A percentile compares a stretch with the other conserved stretches of the same genome.
phyloP scores from a whole-genome alignment of 2,888 invertebrate species.

The Tinea pellionella region DNA sequence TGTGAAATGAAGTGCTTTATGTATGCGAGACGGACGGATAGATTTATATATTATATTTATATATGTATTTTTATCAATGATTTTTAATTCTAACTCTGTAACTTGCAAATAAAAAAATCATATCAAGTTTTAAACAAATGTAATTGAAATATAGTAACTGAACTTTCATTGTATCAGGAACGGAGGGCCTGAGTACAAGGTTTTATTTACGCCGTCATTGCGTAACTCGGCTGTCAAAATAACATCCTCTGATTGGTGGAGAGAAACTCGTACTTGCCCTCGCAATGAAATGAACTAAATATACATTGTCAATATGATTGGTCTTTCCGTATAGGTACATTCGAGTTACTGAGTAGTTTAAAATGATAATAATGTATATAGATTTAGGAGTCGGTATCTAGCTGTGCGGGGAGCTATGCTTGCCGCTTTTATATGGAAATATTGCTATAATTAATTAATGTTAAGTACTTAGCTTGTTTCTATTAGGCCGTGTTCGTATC shows the following conservation, averaged over 20 bases:
- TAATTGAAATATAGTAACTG: too few species aligned
- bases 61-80: neutral
- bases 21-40: neutral
- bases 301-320: too few species aligned
- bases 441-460: slow-evolving; percentile 51
- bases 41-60: neutral
- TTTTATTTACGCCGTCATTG: too few species aligned
- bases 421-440: slow-evolving; percentile 16
- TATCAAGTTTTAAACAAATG: too few species aligned
- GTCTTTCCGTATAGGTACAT: neutral
- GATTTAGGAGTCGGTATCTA: slow-evolving; percentile 3
- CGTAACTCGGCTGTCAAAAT: too few species aligned
- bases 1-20: neutral
- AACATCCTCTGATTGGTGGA: too few species aligned
- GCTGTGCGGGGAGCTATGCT: slow-evolving; percentile 8
- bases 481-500: slow-evolving; percentile 17
- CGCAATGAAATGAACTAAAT: too few species aligned
- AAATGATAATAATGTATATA: slow-evolving; percentile 9
- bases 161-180: too few species aligned
- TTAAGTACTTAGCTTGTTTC: slow-evolving; percentile 61
- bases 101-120: neutral
- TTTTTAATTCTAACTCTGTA: neutral
- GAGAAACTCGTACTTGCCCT: too few species aligned
- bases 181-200: too few species aligned
- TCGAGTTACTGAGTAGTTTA: neutral